phyloP scores from a whole-genome alignment of 2,888 invertebrate genomes.

The Cremastinae sp. region DNA sequence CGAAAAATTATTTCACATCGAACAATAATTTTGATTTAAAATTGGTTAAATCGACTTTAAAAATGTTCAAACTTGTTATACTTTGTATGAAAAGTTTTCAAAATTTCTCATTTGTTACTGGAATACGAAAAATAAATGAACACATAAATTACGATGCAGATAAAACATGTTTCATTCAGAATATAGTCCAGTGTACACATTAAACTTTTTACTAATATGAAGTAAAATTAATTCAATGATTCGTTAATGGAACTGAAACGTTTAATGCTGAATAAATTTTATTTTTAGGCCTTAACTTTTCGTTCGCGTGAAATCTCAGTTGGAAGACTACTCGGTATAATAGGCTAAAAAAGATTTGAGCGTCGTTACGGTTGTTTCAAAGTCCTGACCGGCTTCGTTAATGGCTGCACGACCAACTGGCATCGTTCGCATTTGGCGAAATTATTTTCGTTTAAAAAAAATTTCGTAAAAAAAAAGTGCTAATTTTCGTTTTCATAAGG shows the following conservation, averaged over 20 bases:
- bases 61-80: too few species aligned
- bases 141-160: too few species aligned
- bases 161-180: too few species aligned
- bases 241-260: not conserved
- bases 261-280: not conserved
- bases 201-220: too few species aligned
- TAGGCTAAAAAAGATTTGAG: constrained; percentile 29
- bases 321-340: constrained; percentile 21
- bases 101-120: too few species aligned
- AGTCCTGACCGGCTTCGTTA: constrained; percentile 53
- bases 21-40: too few species aligned
- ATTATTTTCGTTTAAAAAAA: constrained; percentile 2
- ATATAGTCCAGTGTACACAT: too few species aligned
- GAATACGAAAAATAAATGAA: too few species aligned
- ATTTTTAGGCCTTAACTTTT: not conserved
- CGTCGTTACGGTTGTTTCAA: constrained; percentile 27
- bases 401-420: constrained; percentile 54
- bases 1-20: too few species aligned
- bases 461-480: not conserved
- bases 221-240: not conserved
- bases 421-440: constrained; percentile 44
- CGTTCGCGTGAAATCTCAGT: constrained; percentile 1
- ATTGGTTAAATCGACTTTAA: too few species aligned
- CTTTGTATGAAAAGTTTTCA: too few species aligned
- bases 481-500: too few species aligned